phyloP scores from a whole-genome alignment of 1,140 invertebrate species.

The Neodiprion fabricii region DNA sequence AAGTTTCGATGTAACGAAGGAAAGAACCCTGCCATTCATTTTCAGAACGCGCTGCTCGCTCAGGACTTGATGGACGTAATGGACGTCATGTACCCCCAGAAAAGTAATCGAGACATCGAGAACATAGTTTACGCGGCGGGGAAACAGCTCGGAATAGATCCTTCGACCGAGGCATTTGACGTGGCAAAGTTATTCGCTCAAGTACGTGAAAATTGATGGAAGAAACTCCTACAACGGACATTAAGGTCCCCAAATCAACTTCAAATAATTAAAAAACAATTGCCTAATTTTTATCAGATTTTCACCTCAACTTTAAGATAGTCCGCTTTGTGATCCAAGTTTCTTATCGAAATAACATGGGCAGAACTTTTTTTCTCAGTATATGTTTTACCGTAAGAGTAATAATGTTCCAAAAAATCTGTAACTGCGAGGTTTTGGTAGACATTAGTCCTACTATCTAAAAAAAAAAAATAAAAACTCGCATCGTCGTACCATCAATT shows the following conservation, averaged over 20 bases:
- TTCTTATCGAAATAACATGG: too few relatives aligned
- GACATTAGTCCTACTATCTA: background rate
- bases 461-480: background rate
- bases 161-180: constrained; percentile 51
- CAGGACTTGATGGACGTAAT: constrained; percentile 56
- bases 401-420: too few relatives aligned
- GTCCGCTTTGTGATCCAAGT: too few relatives aligned
- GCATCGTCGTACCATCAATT: background rate
- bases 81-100: constrained; percentile 53
- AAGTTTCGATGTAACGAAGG: too few relatives aligned
- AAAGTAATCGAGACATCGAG: constrained; percentile 60
- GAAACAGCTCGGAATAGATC: constrained; percentile 59
- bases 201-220: constrained; percentile 32
- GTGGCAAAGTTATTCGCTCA: constrained; percentile 58
- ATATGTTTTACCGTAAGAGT: too few relatives aligned
- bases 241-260: background rate
- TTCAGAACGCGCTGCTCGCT: constrained; percentile 48
- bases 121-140: constrained; percentile 55
- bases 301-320: too few relatives aligned
- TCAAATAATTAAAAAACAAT: background rate
- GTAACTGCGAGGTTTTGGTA: too few relatives aligned
- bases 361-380: background rate
- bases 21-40: constrained; percentile 5
- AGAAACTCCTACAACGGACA: too few relatives aligned
- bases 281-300: background rate